Evolutionary conservation across 2,797 vertebrate genomes (phyloP), one percentile per base, ranked within the genome.

Genomic region (Halcyon badia): DNA sequence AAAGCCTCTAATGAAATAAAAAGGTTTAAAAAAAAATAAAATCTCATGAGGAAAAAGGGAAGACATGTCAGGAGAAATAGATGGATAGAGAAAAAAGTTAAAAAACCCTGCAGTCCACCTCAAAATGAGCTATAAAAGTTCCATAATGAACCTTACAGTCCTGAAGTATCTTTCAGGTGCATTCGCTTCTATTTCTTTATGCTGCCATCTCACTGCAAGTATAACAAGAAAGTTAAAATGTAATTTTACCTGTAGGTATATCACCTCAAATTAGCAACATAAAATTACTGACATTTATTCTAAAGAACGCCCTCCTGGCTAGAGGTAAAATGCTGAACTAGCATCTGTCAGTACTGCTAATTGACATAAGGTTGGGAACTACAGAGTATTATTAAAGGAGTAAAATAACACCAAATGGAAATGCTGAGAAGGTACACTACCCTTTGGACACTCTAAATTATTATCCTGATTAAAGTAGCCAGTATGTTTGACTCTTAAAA

Each of bases 241-340:
- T 95, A 96, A 97, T 97, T 97, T 97, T 95, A 97, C 94, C 94
- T 96, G 94, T 96, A 97, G 87, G 94, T 96, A 97, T 91, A 96
- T 96, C 96, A 97, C 95, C 95, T 97, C 96, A 96, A 98, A 98
- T 97, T 98, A 97, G 96, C 91, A 96, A 96, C 94, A 97, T 97
- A 98, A 97, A 98, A 97, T 96, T 95, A 95, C 96, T 97, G 97
- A 97, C 94, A 97, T 97, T 97, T 97, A 97, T 97, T 97, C 94
- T 95, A 97, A 96, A 96, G 93, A 96, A 97, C 85, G 93, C 92
- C 65, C 90, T 90, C 54, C 91, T 95, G 92, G 87, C 92, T 95
- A 77, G 94, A 87, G 92, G 86, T 96, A 97, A 97, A 97, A 95
- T 68, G 97, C 96, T 97, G 97, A 98, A 97, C 88, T 97, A 97